phyloP scores from a whole-genome alignment of 2,113 vertebrate species.

The Pomatorhinus ruficollis region DNA sequence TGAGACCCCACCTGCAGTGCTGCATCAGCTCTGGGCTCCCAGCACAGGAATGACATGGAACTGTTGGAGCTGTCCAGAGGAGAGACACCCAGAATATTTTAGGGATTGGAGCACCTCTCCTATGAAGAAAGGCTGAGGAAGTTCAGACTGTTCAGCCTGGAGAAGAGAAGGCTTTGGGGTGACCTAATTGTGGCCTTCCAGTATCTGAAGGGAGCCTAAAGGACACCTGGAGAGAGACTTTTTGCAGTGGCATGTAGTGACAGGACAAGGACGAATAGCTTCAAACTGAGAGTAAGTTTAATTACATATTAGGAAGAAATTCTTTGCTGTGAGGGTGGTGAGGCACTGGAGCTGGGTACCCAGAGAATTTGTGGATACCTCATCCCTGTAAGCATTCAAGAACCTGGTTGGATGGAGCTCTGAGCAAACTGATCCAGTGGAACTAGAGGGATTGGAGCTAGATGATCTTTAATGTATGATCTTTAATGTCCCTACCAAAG shows the following conservation, averaged over 20 bases:
- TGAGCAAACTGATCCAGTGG: neutral
- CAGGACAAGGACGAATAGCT: neutral
- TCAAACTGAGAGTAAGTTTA: neutral
- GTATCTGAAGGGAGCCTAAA: neutral
- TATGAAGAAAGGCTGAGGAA: neutral
- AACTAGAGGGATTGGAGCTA: rapidly evolving
- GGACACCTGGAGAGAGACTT: neutral
- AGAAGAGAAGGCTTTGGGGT: neutral
- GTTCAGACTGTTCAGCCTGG: neutral
- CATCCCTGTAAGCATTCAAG: neutral
- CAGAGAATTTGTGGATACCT: neutral
- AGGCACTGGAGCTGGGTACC: neutral
- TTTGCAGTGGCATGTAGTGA: neutral
- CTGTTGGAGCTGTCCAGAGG: neutral
- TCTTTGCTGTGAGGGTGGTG: neutral
- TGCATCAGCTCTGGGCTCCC: neutral
- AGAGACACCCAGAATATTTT: neutral
- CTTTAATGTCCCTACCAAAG: neutral
- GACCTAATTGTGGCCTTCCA: neutral
- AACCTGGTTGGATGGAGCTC: neutral
- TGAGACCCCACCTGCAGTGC: neutral
- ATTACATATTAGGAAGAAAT: neutral
- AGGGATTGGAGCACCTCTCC: neutral
- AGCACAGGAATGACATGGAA: no score
- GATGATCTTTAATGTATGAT: neutral